Base-by-base conservation (phyloP, 2,888 invertebrate genomes). In the Tetropium fuscum region DNA sequence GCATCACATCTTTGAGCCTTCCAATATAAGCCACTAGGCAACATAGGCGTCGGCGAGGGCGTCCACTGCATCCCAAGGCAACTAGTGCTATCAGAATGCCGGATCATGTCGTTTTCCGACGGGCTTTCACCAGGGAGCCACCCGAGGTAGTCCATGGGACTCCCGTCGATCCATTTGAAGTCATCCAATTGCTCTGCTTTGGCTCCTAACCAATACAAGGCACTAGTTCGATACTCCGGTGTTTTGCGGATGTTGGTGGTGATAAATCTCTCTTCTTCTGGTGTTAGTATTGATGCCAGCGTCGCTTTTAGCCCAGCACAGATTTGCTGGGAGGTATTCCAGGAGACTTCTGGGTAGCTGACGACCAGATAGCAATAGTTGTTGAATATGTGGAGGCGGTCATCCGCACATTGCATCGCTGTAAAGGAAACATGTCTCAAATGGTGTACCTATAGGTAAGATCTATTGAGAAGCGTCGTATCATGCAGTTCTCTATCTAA, bases 331-430 rank as follows among this genome's bases (percentile, higher is more conserved):
- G 89, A 89, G 3, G 88, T 88, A 58, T 82, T 80, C 92, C 92
- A 92, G 3, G 90, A 89, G 0, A 90, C 91, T 77, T 88, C 88
- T 2, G 92, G 92, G 75, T 90, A 91, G 19, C 90, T 89, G 30
- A 91, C 89, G 78, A 91, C 87, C 6, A 92, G 84, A 81, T 92
- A 93, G 78, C 92, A 93, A 62, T 89, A 87, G 40, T 87, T 87
- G 76, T 88, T 88, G 84, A 87, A 90, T 62, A 89, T 83, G 27
- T 87, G 86, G 62, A 90, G 87, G 59, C 89, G 86, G 66, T 88
- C 87, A 74, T 91, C 91, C 69, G 89, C 85, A 75, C 92, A 92
- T 60, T 90, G 89, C 71, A 87, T 86, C 5, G 86, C 88, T 85
- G 85, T 78, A 82, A 81, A 47, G 27, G 13, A 36, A 60, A 19